These are phyloP conservation scores for Tethya wilhelma DNA, from an alignment of 37 sponge, comb jelly and placozoan genomes.

Conservation along the genomic window DNA sequence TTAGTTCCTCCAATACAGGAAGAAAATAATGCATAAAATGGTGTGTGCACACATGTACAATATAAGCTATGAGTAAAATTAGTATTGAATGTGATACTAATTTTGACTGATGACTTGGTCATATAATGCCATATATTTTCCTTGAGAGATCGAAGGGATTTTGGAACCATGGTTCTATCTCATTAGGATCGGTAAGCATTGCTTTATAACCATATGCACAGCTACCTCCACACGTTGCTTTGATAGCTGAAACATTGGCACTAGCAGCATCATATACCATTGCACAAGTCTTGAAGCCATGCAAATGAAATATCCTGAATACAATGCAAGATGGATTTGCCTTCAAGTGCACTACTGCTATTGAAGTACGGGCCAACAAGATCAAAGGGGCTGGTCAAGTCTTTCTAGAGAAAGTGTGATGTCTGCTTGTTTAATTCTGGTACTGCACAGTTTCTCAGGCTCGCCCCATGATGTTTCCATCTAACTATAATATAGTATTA, in stretches of 20 bases:
- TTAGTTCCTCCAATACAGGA: slow-evolving; percentile 36
- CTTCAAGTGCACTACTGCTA: neutral
- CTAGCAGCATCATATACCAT: slow-evolving; percentile 18
- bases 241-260: slow-evolving; percentile 8
- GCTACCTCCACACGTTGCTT: neutral
- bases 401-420: slow-evolving; percentile 37
- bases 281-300: slow-evolving; percentile 18
- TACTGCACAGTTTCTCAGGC: too few relatives aligned
- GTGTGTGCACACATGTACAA: slow-evolving; percentile 15
- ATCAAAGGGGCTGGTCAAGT: slow-evolving; percentile 8
- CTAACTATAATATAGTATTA: too few relatives aligned
- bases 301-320: slow-evolving; percentile 11
- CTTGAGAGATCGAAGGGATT: slow-evolving; percentile 1
- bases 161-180: slow-evolving; percentile 6
- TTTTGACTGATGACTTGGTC: slow-evolving; percentile 29
- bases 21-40: slow-evolving; percentile 11
- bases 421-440: too few relatives aligned
- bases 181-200: neutral
- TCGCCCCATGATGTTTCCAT: too few relatives aligned
- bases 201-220: slow-evolving; percentile 9
- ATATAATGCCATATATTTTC: slow-evolving; percentile 13
- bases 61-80: neutral
- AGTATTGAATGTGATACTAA: neutral
- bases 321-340: slow-evolving; percentile 2
- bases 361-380: slow-evolving; percentile 42